Conservation (phyloP, 2,888 invertebrate genomes). For the Leptopilina syphax region DNA sequence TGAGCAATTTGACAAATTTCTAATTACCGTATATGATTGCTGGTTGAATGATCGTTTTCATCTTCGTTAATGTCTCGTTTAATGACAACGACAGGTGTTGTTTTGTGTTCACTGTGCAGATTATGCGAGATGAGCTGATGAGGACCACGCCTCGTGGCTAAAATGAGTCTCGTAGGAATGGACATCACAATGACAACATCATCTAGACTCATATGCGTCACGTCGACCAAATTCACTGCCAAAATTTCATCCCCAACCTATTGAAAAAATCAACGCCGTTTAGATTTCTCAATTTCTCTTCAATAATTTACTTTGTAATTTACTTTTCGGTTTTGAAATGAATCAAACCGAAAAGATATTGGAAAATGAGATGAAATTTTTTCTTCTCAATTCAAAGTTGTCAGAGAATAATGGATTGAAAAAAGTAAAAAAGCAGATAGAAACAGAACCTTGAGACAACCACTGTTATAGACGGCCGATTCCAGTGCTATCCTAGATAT, state of each 20-base stretch:
- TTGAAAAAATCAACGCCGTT: background rate
- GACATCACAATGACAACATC: constrained; percentile 99
- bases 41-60: constrained; percentile 80
- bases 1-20: background rate
- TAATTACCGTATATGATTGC: constrained; percentile 74
- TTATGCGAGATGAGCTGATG: constrained; percentile 73
- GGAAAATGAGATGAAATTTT: background rate
- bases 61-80: constrained; percentile 92
- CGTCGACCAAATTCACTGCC: constrained; percentile 98
- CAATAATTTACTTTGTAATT: background rate
- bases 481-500: constrained; percentile 97
- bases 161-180: constrained; percentile 95
- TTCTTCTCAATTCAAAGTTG: background rate
- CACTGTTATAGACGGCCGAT: constrained; percentile 97
- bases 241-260: constrained; percentile 98
- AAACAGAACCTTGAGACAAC: constrained; percentile 87
- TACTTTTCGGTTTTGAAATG: background rate
- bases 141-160: constrained; percentile 89
- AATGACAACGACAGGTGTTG: constrained; percentile 94
- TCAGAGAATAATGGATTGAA: background rate
- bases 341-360: too few relatives aligned
- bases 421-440: constrained; percentile 38
- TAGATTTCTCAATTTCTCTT: too few relatives aligned
- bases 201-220: constrained; percentile 97
- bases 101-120: constrained; percentile 84